Conservation (phyloP, 2,797 vertebrate genomes). For the Bufotes viridis region DNA sequence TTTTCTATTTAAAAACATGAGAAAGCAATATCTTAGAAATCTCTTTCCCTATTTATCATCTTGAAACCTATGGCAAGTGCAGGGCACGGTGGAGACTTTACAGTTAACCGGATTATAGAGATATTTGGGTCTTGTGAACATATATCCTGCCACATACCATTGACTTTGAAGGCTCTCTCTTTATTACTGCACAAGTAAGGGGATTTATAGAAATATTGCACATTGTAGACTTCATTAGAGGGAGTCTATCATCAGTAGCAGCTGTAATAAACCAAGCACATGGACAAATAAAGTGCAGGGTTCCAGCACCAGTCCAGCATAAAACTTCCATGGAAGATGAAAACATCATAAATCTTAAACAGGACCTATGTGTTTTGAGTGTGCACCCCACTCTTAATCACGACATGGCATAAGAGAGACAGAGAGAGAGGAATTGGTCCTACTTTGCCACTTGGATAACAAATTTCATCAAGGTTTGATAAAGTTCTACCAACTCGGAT, state of each 20-base stretch:
- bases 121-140: neutral
- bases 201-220: neutral
- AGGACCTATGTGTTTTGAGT: too few species aligned
- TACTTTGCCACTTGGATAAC: neutral
- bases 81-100: neutral
- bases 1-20: neutral
- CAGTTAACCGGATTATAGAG: neutral
- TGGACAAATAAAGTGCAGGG: too few species aligned
- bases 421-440: neutral
- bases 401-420: neutral
- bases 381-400: too few species aligned
- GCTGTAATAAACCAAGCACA: too few species aligned
- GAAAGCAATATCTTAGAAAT: neutral
- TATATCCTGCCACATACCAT: neutral
- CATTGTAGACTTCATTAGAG: neutral
- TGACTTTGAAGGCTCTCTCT: neutral
- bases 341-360: too few species aligned
- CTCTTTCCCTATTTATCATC: neutral
- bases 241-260: too few species aligned
- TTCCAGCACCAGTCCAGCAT: too few species aligned
- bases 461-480: neutral
- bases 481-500: neutral
- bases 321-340: too few species aligned
- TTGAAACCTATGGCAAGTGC: neutral
- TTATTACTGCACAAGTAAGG: neutral